Percentiles rank a stretch among this genome's conserved stretches.
phyloP scores from a whole-genome alignment of 2,888 invertebrate species.

The Mystacides longicornis region DNA sequence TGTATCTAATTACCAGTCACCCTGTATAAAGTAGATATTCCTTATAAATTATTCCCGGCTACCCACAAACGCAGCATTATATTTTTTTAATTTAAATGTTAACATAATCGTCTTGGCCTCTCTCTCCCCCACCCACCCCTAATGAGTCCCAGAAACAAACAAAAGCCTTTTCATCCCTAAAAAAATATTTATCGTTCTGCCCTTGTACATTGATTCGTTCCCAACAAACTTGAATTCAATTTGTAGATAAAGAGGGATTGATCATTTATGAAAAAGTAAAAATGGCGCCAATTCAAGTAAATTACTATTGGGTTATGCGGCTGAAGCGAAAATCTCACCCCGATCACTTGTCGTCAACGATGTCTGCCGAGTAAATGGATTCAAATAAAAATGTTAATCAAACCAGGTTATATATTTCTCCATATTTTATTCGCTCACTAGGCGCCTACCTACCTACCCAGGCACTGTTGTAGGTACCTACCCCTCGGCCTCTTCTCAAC shows the following conservation, averaged over 20 bases:
- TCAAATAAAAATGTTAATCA: not conserved
- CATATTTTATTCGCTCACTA: not conserved
- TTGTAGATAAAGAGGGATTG: not conserved
- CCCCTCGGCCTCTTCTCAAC: no score
- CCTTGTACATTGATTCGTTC: not conserved
- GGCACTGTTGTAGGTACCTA: no score
- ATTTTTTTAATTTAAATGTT: no score
- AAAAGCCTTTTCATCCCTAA: not conserved
- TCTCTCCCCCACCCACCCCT: no score
- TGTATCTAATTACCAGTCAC: no score
- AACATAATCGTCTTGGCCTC: no score
- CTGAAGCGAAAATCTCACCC: not conserved
- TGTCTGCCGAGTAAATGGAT: not conserved
- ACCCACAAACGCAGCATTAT: no score
- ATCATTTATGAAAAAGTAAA: not conserved
- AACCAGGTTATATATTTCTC: no score
- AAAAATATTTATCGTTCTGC: not conserved
- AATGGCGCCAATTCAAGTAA: not conserved
- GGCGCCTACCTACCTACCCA: not conserved
- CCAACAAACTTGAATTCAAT: not conserved
- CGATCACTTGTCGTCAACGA: constrained; percentile 1
- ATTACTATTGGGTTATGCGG: not conserved
- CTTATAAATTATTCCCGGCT: no score
- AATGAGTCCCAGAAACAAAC: no score
- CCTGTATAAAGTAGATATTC: no score